Conservation (phyloP, 1,140 invertebrate species). For the Aphelinus atriplicis region DNA sequence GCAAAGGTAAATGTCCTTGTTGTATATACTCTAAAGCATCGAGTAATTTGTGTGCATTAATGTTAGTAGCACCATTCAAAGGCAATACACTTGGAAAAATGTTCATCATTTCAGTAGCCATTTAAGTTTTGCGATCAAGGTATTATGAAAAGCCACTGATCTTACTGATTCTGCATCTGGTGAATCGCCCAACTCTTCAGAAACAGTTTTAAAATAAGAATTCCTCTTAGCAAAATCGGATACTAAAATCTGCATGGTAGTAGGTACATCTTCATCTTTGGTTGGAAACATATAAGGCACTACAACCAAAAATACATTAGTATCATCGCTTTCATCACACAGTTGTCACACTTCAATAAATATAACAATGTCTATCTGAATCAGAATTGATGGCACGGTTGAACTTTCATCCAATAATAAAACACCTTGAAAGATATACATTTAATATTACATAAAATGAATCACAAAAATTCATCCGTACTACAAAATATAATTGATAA, state of each 20-base stretch:
- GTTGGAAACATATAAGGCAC: conserved; percentile 71
- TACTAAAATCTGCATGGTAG: conserved; percentile 64
- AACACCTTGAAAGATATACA: no score
- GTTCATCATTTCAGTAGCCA: conserved; percentile 56
- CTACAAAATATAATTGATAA: background rate
- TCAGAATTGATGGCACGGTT: no score
- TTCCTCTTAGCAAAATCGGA: conserved; percentile 65
- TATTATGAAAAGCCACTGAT: conserved; percentile 56
- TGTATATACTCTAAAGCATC: conserved; percentile 52
- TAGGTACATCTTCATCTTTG: conserved; percentile 60
- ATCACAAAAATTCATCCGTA: no score
- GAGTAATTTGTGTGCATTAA: conserved; percentile 57
- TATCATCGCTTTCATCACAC: conserved; percentile 53
- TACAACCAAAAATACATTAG: conserved; percentile 63
- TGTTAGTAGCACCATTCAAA: conserved; percentile 52
- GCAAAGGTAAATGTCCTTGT: no score
- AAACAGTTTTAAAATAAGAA: conserved; percentile 55
- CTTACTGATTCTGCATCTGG: conserved; percentile 50
- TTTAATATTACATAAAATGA: no score
- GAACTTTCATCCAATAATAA: no score
- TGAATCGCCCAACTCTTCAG: conserved; percentile 55
- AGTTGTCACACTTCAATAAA: conserved; percentile 31
- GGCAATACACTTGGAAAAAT: conserved; percentile 46
- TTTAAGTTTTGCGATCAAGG: conserved; percentile 55
- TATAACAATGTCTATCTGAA: no score